These are phyloP conservation scores for Basileuterus tristriatus DNA, from an alignment of 2,797 vertebrate genomes.

Conservation along the genomic window DNA sequence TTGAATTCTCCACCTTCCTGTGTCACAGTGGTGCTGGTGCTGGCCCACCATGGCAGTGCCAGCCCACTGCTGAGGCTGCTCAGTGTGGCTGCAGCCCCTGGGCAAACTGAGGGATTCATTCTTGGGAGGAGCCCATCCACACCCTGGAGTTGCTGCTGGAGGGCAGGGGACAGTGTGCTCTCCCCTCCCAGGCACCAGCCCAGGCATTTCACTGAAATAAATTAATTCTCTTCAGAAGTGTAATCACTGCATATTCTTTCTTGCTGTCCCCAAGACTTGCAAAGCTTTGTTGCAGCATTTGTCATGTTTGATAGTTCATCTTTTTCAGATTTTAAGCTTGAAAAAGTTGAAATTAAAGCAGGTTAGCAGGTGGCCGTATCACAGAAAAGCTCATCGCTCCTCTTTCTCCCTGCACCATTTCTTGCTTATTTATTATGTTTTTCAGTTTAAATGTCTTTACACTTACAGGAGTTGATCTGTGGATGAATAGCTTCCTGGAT, in stretches of 20 bases:
- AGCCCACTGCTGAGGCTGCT: background rate
- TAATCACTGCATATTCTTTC: background rate
- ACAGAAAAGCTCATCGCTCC: background rate
- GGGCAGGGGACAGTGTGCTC: fast-evolving
- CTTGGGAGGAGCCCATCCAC: background rate
- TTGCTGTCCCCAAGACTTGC: background rate
- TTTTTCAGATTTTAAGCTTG: background rate
- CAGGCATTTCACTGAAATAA: background rate
- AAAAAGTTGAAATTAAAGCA: background rate
- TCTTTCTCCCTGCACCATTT: background rate
- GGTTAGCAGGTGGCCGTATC: background rate
- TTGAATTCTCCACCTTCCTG: background rate
- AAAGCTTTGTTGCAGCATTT: background rate
- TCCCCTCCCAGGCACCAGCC: background rate
- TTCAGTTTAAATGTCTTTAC: background rate
- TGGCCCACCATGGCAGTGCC: background rate
- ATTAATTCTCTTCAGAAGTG: background rate
- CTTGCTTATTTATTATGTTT: background rate
- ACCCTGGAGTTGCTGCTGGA: background rate
- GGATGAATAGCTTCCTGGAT: background rate
- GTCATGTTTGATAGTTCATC: background rate
- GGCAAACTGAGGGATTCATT: background rate
- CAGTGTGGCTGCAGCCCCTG: background rate
- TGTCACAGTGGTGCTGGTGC: background rate
- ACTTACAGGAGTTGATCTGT: background rate